These are phyloP conservation scores for Bradypus variegatus DNA, from an alignment of 2,797 vertebrate species.

Conservation along the genomic window DNA sequence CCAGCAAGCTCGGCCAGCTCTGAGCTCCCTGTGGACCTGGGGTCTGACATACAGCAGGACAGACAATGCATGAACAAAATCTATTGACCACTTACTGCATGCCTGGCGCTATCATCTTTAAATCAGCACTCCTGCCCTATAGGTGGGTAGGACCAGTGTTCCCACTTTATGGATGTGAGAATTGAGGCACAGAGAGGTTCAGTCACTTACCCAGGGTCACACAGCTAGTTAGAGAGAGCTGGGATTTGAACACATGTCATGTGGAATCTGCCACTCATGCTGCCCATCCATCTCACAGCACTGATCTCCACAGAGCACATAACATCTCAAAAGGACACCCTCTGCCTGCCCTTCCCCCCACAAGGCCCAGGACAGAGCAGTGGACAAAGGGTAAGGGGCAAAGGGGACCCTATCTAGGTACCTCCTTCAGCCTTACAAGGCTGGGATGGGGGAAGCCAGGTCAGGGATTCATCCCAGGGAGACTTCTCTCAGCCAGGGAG, in stretches of 20 bases:
- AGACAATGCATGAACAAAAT: not conserved
- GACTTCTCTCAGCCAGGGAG: not conserved
- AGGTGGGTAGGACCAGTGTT: rapidly evolving
- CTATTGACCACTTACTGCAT: rapidly evolving
- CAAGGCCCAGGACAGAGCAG: not conserved
- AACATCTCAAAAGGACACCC: not conserved
- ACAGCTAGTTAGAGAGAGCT: not conserved
- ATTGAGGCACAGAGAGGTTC: not conserved
- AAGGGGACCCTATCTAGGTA: not conserved
- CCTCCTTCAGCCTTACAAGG: not conserved
- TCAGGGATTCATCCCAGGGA: not conserved
- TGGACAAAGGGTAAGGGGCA: rapidly evolving
- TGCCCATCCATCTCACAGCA: rapidly evolving
- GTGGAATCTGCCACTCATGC: not conserved
- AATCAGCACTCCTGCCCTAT: no score
- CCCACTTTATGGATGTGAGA: not conserved
- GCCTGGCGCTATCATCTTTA: rapidly evolving
- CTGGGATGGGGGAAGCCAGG: not conserved
- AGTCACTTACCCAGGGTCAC: not conserved
- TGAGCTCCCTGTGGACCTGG: not conserved
- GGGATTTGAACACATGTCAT: not conserved
- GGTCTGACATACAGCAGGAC: rapidly evolving
- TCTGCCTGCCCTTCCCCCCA: not conserved
- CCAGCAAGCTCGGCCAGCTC: not conserved
- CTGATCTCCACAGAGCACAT: not conserved